phyloP scores from a whole-genome alignment of 2,113 vertebrate genomes.

The Alligator sinensis region DNA sequence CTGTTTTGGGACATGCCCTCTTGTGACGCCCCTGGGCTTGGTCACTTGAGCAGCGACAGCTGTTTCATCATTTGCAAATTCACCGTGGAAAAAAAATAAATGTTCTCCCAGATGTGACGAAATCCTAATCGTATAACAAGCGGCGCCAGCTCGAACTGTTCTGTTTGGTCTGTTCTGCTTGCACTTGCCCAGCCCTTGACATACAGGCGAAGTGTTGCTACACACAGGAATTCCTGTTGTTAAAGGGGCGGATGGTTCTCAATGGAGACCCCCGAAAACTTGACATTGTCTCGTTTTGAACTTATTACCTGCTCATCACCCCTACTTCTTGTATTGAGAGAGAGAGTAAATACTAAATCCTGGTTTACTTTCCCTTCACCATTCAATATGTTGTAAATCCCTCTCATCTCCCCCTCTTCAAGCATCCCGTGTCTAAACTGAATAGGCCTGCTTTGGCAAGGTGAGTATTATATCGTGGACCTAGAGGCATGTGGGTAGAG shows the following conservation, averaged over 20 bases:
- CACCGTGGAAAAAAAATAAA: not conserved
- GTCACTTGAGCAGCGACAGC: not conserved
- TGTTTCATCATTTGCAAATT: not conserved
- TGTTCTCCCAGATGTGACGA: constrained; percentile 19
- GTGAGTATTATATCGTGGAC: not conserved
- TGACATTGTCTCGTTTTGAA: too few relatives aligned
- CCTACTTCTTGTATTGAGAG: too few relatives aligned
- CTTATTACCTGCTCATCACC: too few relatives aligned
- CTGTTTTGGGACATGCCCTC: not conserved
- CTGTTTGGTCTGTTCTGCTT: not conserved
- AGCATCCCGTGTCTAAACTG: too few relatives aligned
- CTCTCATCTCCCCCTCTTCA: too few relatives aligned
- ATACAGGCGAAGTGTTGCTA: not conserved
- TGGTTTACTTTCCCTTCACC: too few relatives aligned
- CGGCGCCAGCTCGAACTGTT: not conserved
- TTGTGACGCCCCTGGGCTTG: not conserved
- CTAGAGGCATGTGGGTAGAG: too few relatives aligned
- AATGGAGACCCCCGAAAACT: too few relatives aligned
- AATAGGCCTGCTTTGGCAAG: too few relatives aligned
- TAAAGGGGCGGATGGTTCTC: not conserved
- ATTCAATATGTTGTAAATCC: too few relatives aligned
- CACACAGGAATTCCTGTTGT: not conserved
- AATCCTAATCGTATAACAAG: not conserved
- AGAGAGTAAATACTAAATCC: too few relatives aligned
- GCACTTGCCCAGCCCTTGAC: not conserved